Evolutionary conservation across 2,888 invertebrate genomes (phyloP).

Genomic region (Sturmia bella): DNA sequence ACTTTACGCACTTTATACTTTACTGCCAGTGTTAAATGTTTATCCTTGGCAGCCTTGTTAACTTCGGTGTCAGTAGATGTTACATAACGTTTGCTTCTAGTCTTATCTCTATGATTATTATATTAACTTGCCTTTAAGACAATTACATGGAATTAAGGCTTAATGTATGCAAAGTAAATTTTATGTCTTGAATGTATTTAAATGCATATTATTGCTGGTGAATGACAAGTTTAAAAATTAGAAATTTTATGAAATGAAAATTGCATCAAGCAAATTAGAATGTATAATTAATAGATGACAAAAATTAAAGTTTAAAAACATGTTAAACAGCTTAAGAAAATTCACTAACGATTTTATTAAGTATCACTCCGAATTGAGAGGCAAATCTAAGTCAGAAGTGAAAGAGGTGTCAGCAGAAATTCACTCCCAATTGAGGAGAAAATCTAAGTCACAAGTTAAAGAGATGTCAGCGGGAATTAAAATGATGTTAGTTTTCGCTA

Average conservation of each 20-base stretch:
- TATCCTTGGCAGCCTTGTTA: slow-evolving; percentile 13
- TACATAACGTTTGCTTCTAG: slow-evolving; percentile 5
- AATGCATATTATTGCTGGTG: background rate
- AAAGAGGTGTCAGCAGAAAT: too few species aligned
- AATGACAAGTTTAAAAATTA: background rate
- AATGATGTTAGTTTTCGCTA: too few species aligned
- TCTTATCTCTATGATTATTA: slow-evolving; percentile 23
- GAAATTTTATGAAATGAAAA: background rate
- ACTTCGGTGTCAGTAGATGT: background rate
- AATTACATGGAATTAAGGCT: slow-evolving; percentile 13
- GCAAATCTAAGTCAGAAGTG: too few species aligned
- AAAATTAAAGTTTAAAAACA: too few species aligned
- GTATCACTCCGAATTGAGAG: too few species aligned
- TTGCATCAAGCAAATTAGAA: too few species aligned
- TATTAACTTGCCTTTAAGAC: slow-evolving; percentile 8
- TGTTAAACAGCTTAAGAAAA: too few species aligned
- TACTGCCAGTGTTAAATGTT: slow-evolving; percentile 51
- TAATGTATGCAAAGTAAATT: slow-evolving; percentile 26
- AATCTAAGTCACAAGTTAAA: too few species aligned
- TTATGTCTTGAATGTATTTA: slow-evolving; percentile 20
- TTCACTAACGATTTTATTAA: too few species aligned
- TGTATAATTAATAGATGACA: too few species aligned
- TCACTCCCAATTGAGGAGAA: too few species aligned
- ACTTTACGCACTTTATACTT: slow-evolving; percentile 63
- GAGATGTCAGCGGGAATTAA: too few species aligned